Evolutionary conservation across 2,888 invertebrate species (phyloP).

Genomic region (Liodrosophila aerea): DNA sequence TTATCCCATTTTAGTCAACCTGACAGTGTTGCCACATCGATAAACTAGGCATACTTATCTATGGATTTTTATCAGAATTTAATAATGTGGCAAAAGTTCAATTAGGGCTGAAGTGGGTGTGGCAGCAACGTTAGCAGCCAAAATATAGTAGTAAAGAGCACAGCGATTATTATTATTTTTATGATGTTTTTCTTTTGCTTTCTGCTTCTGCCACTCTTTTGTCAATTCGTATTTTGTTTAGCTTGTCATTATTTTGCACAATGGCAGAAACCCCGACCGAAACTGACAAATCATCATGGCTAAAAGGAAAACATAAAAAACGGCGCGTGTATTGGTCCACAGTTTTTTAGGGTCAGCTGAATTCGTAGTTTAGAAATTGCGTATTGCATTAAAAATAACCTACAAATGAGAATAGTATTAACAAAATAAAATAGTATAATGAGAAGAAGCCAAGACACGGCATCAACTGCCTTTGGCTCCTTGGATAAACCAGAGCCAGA

Average conservation of each 20-base stretch:
- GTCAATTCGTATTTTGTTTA: constrained; percentile 25
- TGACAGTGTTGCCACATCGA: constrained; percentile 38
- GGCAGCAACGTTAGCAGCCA: background rate
- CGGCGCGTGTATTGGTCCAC: constrained; percentile 24
- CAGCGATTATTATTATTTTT: constrained; percentile 1
- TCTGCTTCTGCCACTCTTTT: constrained; percentile 15
- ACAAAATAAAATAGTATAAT: no score
- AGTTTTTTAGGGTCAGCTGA: constrained; percentile 44
- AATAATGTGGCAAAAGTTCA: constrained; percentile 47
- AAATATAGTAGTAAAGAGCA: no score
- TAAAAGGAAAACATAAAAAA: constrained; percentile 17
- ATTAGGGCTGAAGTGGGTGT: constrained; percentile 31
- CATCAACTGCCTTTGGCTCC: no score
- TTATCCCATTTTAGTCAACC: constrained; percentile 14
- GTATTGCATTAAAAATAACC: constrained; percentile 14
- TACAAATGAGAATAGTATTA: no score
- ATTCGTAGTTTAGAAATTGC: constrained; percentile 5
- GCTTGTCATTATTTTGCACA: constrained; percentile 37
- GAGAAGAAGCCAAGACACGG: no score
- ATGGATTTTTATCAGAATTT: constrained; percentile 39
- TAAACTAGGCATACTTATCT: constrained; percentile 38
- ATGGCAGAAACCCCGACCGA: constrained; percentile 30
- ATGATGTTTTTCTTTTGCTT: constrained; percentile 10
- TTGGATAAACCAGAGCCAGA: no score
- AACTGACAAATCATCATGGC: constrained; percentile 48